Conservation (phyloP, 2,113 vertebrate genomes). For the Calypte anna region DNA sequence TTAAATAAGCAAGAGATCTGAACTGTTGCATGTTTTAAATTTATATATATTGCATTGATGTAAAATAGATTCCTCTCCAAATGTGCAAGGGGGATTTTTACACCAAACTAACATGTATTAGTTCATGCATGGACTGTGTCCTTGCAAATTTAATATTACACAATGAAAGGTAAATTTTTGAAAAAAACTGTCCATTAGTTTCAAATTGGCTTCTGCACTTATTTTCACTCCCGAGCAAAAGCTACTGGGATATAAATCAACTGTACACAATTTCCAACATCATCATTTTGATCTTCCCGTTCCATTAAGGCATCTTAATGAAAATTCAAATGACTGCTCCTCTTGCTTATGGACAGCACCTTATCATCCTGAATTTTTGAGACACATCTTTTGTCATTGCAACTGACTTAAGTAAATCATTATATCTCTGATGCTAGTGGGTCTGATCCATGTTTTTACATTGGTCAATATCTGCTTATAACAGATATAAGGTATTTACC, state of each 20-base stretch:
- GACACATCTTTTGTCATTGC: neutral
- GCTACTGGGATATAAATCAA: neutral
- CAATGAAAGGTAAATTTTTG: constrained; percentile 1
- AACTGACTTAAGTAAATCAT: neutral
- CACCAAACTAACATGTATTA: neutral
- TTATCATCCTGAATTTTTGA: neutral
- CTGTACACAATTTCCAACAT: neutral
- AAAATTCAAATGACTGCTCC: neutral
- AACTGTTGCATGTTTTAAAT: neutral
- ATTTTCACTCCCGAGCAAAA: constrained; percentile 15
- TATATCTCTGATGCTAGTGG: neutral
- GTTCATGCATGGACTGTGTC: neutral
- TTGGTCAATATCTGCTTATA: neutral
- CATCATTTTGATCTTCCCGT: neutral
- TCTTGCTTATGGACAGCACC: neutral
- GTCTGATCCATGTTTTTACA: neutral
- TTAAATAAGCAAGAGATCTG: neutral
- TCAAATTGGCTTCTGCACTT: neutral
- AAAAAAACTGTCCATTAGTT: neutral
- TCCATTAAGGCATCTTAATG: constrained; percentile 16
- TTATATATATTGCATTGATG: neutral
- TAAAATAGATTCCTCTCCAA: neutral
- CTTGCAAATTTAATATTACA: neutral
- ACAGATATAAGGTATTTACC: neutral
- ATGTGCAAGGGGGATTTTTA: neutral